A percentile compares a stretch with the other conserved stretches of the same genome.
Conservation (phyloP, 2,888 invertebrate species). For the Xylota segnis region DNA sequence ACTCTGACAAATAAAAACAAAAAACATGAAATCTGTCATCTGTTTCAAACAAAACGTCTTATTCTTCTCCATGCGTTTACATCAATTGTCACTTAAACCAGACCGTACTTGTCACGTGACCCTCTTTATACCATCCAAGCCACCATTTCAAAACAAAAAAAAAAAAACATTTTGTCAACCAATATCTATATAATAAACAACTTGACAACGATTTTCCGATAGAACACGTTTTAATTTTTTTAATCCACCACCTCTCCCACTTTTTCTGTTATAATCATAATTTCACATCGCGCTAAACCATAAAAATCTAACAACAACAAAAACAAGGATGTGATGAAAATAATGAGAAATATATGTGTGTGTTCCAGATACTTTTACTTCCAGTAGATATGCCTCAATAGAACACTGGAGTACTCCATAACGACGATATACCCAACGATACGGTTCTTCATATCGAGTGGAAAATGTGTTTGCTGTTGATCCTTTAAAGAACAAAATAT, state of each 20-base stretch:
- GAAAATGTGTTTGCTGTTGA: conserved; percentile 70
- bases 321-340: conserved; percentile 31
- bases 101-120: conserved; percentile 39
- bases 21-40: conserved; percentile 37
- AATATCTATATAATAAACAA: conserved; percentile 34
- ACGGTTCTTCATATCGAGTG: conserved; percentile 48
- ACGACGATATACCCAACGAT: conserved; percentile 13
- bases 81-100: conserved; percentile 44
- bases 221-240: conserved; percentile 83
- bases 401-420: conserved; percentile 14
- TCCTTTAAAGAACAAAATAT: conserved; percentile 52
- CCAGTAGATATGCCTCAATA: conserved; percentile 4
- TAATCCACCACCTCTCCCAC: conserved; percentile 16
- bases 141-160: no score
- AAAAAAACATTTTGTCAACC: no score
- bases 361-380: conserved; percentile 38
- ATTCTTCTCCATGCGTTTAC: background rate
- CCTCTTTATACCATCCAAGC: conserved; percentile 41
- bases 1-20: background rate
- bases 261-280: conserved; percentile 29
- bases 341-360: conserved; percentile 18
- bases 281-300: conserved; percentile 18
- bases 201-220: conserved; percentile 80
- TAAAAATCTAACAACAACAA: conserved; percentile 9
- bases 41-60: background rate